These are phyloP conservation scores for Scomber japonicus DNA, from an alignment of 2,113 vertebrate genomes.

Conservation along the genomic window DNA sequence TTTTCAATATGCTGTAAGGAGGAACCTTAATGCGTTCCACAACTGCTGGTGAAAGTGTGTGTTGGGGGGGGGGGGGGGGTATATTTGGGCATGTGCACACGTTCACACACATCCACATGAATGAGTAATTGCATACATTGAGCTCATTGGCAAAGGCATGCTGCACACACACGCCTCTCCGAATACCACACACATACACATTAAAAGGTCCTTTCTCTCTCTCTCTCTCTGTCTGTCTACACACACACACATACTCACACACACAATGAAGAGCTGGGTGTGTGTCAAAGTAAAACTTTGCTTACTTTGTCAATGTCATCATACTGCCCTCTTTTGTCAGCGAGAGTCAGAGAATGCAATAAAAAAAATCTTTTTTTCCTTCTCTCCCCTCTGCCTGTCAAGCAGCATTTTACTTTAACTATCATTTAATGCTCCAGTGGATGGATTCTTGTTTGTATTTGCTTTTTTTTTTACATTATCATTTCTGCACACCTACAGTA, in stretches of 20 bases:
- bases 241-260: constrained; percentile 32
- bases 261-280: not conserved
- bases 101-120: constrained; percentile 56
- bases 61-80: not conserved
- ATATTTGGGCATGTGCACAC: constrained; percentile 27
- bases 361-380: constrained; percentile 15
- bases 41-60: constrained; percentile 20
- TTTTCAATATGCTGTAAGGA: constrained; percentile 42
- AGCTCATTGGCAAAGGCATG: constrained; percentile 45
- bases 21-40: constrained; percentile 47
- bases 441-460: constrained; percentile 43
- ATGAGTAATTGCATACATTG: constrained; percentile 47
- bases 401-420: constrained; percentile 27
- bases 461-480: constrained; percentile 15
- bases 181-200: constrained; percentile 51
- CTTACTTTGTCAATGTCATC: constrained; percentile 85
- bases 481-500: constrained; percentile 30
- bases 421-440: constrained; percentile 56
- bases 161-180: constrained; percentile 17
- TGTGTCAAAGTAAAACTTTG: constrained; percentile 75
- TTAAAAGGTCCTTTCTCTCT: constrained; percentile 3
- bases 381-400: constrained; percentile 20
- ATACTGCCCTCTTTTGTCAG: constrained; percentile 88
- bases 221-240: constrained; percentile 11
- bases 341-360: constrained; percentile 62